Conservation (phyloP, 1,140 invertebrate genomes). For the Zaprionus lachaisei region DNA sequence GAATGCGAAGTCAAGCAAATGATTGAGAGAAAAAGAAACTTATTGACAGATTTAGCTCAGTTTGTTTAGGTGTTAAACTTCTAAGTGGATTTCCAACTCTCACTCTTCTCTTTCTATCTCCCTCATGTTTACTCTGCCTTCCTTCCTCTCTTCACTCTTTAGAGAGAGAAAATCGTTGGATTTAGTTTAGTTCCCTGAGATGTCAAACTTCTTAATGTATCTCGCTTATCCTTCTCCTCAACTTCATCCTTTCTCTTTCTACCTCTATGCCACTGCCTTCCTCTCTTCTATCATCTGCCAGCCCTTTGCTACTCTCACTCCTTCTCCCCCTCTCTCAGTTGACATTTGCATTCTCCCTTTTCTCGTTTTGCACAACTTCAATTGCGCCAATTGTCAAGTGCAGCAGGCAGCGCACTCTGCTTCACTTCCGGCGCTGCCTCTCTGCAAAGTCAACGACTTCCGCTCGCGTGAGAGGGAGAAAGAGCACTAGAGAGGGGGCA, state of each 20-base stretch:
- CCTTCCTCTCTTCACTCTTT: neutral
- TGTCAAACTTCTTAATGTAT: too few relatives aligned
- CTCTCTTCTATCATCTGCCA: neutral
- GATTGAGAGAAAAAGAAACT: neutral
- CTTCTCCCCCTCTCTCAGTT: neutral
- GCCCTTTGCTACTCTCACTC: neutral
- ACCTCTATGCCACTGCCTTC: neutral
- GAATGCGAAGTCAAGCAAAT: neutral
- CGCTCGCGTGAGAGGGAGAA: constrained; percentile 42
- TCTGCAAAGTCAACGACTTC: constrained; percentile 78
- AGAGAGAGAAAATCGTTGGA: too few relatives aligned
- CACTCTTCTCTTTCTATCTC: neutral
- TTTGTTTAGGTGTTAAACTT: constrained; percentile 9
- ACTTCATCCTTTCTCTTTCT: neutral
- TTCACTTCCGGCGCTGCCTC: constrained; percentile 71
- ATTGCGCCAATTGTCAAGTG: constrained; percentile 53
- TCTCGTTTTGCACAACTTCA: constrained; percentile 28
- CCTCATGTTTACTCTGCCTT: neutral
- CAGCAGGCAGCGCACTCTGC: constrained; percentile 43
- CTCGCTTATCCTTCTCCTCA: too few relatives aligned
- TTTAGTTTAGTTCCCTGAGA: too few relatives aligned
- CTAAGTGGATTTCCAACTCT: neutral
- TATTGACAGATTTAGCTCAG: neutral
- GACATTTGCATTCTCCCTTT: constrained; percentile 31
- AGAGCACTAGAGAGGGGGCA: constrained; percentile 15